A percentile compares a stretch with the other conserved stretches of the same genome.
These are phyloP conservation scores for Rhizoglyphus robini DNA, from an alignment of 1,140 invertebrate genomes.

Conservation along the genomic window DNA sequence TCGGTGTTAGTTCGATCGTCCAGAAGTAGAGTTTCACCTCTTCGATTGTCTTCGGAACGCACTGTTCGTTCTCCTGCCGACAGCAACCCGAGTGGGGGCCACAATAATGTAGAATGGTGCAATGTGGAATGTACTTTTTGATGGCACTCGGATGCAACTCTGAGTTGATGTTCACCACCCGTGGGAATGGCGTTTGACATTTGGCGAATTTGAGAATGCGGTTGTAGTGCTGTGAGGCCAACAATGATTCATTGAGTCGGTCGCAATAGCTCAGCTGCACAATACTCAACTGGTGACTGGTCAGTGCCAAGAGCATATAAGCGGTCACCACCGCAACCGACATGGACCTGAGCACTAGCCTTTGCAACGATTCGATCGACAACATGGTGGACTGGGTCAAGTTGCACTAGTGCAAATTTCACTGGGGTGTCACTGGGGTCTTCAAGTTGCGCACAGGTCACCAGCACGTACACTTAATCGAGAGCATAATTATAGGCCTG, in stretches of 20 bases:
- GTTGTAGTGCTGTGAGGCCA: slow-evolving; percentile 16
- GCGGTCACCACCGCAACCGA: background rate
- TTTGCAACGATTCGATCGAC: background rate
- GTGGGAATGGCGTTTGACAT: slow-evolving; percentile 38
- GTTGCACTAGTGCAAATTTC: no score
- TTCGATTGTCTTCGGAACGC: slow-evolving; percentile 48
- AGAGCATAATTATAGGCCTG: no score
- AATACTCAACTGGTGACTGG: background rate
- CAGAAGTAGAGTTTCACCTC: slow-evolving; percentile 52
- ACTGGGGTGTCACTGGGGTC: no score
- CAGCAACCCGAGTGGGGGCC: slow-evolving; percentile 64
- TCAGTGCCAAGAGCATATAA: background rate
- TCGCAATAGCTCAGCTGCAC: background rate
- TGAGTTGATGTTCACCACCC: slow-evolving; percentile 44
- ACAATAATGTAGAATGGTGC: slow-evolving; percentile 55
- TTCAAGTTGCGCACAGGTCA: no score
- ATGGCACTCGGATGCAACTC: slow-evolving; percentile 48
- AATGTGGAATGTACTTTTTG: slow-evolving; percentile 55
- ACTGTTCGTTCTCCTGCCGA: slow-evolving; percentile 43
- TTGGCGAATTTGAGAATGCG: slow-evolving; percentile 16
- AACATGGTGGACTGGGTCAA: no score
- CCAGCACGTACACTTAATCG: no score
- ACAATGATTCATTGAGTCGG: slow-evolving; percentile 10
- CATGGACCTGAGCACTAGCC: background rate
- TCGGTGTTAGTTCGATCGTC: slow-evolving; percentile 28